Evolutionary conservation across 2,888 invertebrate species (phyloP), one percentile per base, ranked within the genome.

Genomic region (Acrocera orbiculus): DNA sequence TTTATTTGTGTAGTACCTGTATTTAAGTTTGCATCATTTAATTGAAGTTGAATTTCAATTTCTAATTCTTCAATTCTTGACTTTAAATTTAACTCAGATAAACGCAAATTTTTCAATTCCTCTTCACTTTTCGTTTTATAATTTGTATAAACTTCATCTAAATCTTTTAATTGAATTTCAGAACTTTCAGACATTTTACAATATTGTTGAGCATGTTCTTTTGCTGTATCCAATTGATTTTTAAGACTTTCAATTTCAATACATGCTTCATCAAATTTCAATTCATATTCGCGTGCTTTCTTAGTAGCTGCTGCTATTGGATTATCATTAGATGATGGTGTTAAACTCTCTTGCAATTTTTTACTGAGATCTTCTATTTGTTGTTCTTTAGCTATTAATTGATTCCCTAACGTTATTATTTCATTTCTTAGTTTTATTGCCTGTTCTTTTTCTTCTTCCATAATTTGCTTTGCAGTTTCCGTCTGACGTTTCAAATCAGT

Each of bases 131-230:
- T 68, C 27, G 60, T 53, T 47, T 73, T 71, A 41, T 68, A 69
- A 14, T 63, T 63, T 26, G 66, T 63, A 49, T 71, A 70, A 43
- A 69, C 66, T 36, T 64, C 63, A 33, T 69, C 67, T 4, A 76
- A 56, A 37, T 67, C 64, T 54, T 73, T 73, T 30, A 83, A 61
- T 59, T 83, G 81, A 36, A 70, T 73, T 56, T 90, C 89, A 13
- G 86, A 71, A 40, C 72, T 70, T 53, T 83, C 78, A 1, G 89
- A 77, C 45, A 92, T 77, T 45, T 77, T 75, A 50, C 76, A 78
- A 58, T 86, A 87, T 52, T 92, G 86, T 45, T 80, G 76, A 9
- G 76, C 70, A 47, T 85, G 82, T 47, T 79, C 75, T 45, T 75
- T 75, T 2, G 78, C 66, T 24, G 73, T 67, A 45, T 45, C 69